These are phyloP conservation scores for Ptiloglossa arizonensis DNA, from an alignment of 1,140 invertebrate genomes.

Conservation along the genomic window DNA sequence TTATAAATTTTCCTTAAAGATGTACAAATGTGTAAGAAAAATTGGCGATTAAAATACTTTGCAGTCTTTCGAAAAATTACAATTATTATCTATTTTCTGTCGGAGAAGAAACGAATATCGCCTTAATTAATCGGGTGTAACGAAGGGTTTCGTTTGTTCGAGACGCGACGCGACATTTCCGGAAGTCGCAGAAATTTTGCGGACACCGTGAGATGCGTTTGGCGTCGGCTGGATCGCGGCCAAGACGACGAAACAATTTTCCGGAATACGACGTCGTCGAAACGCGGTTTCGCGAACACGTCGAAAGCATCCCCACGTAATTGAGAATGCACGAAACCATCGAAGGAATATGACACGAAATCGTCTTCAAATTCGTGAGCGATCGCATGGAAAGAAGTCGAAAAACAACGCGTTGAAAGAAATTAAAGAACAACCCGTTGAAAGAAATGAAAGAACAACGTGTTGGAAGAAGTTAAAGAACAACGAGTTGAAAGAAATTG, in stretches of 20 bases:
- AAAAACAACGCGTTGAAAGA: too few species aligned
- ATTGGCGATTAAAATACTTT: too few species aligned
- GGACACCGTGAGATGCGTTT: constrained; percentile 14
- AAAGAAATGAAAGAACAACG: too few species aligned
- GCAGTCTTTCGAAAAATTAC: too few species aligned
- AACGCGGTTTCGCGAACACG: constrained; percentile 4
- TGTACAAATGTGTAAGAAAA: too few species aligned
- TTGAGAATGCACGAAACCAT: constrained; percentile 7
- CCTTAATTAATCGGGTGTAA: neutral
- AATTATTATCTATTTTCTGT: too few species aligned
- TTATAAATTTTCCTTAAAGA: too few species aligned
- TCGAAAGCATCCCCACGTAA: constrained; percentile 36
- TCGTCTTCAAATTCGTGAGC: neutral
- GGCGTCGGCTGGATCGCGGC: constrained; percentile 6
- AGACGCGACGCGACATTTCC: neutral
- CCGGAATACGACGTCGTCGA: neutral
- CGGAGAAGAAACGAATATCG: too few species aligned
- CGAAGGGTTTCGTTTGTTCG: neutral
- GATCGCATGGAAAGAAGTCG: neutral
- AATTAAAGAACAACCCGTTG: too few species aligned
- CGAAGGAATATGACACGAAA: neutral
- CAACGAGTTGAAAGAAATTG: too few species aligned
- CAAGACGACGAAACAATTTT: constrained; percentile 41
- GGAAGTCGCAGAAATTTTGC: constrained; percentile 18
- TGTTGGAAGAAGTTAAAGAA: too few species aligned